Base-by-base conservation (phyloP, 2,888 invertebrate species). In the Automeris io region DNA sequence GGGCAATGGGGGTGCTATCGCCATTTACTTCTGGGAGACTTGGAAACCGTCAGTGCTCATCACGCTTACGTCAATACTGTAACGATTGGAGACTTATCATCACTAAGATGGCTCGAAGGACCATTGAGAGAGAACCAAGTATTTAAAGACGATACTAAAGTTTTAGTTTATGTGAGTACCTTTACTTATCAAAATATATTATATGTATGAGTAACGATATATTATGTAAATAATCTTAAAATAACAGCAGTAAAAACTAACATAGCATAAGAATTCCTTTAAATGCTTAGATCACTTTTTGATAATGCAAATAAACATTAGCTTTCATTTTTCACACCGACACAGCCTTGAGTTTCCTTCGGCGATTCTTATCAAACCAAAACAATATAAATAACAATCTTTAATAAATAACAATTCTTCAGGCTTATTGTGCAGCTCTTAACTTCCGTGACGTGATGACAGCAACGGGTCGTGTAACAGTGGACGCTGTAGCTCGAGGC, bases 381-480 rank as follows among this genome's bases (percentile, higher is more conserved):
- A 23, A 34, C 13, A 5, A 2, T 34, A 12, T 35, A 5, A 9
- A 22, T 9, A 12, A 3, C 18, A 5, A n/a, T 18, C 5, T 12
- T 1, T 12, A 12, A 29, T 12, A 11, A 18, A 2, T 12, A n/a
- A 12, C 18, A 13, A 35, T 22, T 18, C 16, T 23, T 26, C 79
- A 89, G 69, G 89, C 94, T 0, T 89, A 92, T 56, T 96, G 93
- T 63, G 81, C 95, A 0, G 90, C 96, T 0, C 70, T 98, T 8
- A 99, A 98, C 80, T 98, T 98, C 90, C 91, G 95, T 60, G 98
- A 98, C 70, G 88, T 98, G 0, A 98, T 98, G 98, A 87, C 95
- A 1, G 95, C 97, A 0, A 95, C 95, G 1, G 98, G 97, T 1
- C 95, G 95, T 61, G 89, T 98, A 4, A 91, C 94, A 5, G 90